phyloP scores from a whole-genome alignment of 2,888 invertebrate genomes.

The Nycteola revayana region DNA sequence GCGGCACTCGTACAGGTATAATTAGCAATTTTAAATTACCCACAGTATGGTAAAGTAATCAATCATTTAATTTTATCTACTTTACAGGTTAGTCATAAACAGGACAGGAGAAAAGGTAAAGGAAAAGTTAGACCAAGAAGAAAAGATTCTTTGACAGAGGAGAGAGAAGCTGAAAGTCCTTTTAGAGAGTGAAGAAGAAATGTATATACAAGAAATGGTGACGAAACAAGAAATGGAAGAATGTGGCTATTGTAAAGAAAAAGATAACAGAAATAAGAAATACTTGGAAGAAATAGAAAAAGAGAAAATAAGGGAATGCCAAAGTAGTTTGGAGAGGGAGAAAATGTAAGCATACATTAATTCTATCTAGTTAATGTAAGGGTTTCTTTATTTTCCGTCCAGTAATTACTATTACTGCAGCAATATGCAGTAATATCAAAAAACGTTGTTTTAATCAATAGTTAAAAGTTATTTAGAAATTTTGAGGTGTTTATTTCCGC shows the following conservation, averaged over 20 bases:
- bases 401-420: no score
- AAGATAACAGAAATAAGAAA: slow-evolving; percentile 40
- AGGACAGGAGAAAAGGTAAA: slow-evolving; percentile 59
- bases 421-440: no score
- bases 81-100: slow-evolving; percentile 57
- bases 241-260: slow-evolving; percentile 55
- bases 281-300: slow-evolving; percentile 57
- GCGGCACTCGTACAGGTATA: no score
- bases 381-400: no score
- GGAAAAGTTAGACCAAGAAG: slow-evolving; percentile 56
- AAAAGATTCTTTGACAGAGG: slow-evolving; percentile 64
- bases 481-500: no score
- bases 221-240: slow-evolving; percentile 48
- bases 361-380: no score
- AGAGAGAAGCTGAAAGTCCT: slow-evolving; percentile 51
- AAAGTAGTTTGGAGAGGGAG: slow-evolving; percentile 66
- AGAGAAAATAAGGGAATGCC: slow-evolving; percentile 59
- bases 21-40: no score
- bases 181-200: slow-evolving; percentile 54
- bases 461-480: no score
- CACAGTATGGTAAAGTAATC: no score
- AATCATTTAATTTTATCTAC: no score
- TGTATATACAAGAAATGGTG: slow-evolving; percentile 46
- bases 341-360: slow-evolving; percentile 74
- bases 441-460: no score